phyloP scores from a whole-genome alignment of 2,113 vertebrate species.

The Saguinus imperator region DNA sequence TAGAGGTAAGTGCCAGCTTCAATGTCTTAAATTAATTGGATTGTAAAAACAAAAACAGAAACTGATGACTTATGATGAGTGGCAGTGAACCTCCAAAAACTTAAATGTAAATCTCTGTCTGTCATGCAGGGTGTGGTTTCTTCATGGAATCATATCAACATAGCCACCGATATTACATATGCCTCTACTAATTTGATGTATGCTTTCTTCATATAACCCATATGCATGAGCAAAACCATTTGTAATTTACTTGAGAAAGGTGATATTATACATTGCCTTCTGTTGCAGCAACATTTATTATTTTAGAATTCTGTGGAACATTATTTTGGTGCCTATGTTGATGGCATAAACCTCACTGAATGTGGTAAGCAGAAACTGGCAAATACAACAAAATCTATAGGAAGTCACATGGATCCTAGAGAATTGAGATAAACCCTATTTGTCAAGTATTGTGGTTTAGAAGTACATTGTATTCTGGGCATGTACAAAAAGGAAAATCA shows the following conservation, averaged over 20 bases:
- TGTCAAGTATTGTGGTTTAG: rapidly evolving
- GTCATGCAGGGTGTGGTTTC: not conserved
- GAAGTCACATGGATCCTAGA: not conserved
- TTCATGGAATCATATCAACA: not conserved
- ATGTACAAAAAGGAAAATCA: not conserved
- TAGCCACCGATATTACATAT: not conserved
- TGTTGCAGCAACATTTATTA: no score
- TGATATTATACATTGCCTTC: not conserved
- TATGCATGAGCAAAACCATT: not conserved
- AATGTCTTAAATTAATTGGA: not conserved
- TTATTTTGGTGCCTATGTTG: not conserved
- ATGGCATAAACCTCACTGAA: not conserved
- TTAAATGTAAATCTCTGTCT: not conserved
- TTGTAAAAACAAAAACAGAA: not conserved
- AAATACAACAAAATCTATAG: not conserved
- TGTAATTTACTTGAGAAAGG: not conserved
- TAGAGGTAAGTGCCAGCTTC: not conserved
- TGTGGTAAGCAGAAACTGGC: not conserved
- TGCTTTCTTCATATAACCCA: not conserved
- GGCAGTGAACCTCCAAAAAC: no score
- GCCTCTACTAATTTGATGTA: not conserved
- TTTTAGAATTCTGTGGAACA: not conserved
- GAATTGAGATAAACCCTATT: rapidly evolving
- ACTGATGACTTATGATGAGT: not conserved
- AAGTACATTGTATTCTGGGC: not conserved